Evolutionary conservation across 2,797 vertebrate genomes (phyloP).

Genomic region (Poecilia gillii): DNA sequence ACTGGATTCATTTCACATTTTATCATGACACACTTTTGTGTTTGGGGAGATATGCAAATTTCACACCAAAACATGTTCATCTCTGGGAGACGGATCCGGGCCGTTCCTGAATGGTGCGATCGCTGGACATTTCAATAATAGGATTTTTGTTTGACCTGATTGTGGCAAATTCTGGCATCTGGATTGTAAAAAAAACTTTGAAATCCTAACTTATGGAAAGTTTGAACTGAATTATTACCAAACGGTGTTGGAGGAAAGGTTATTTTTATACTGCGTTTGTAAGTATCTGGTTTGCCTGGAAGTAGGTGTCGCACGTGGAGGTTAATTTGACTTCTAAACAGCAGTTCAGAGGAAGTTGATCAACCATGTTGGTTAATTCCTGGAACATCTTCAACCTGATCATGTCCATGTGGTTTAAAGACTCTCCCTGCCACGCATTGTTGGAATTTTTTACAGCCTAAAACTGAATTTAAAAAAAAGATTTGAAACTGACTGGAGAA

Average conservation of each 20-base stretch:
- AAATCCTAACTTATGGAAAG: neutral
- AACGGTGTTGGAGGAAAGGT: neutral
- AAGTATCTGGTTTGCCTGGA: neutral
- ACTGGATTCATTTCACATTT: neutral
- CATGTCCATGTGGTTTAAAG: too few species aligned
- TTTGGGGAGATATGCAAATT: neutral
- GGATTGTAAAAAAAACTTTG: neutral
- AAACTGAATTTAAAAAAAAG: neutral
- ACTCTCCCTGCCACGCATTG: neutral
- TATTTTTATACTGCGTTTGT: neutral
- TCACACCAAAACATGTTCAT: neutral
- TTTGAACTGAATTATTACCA: neutral
- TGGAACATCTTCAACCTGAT: neutral
- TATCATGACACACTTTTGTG: neutral
- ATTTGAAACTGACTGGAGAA: neutral
- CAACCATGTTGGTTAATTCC: neutral
- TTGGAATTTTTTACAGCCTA: neutral
- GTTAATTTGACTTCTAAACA: constrained; percentile 4
- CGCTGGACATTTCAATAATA: neutral
- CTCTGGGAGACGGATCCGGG: neutral
- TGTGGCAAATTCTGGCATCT: neutral
- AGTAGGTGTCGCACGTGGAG: neutral
- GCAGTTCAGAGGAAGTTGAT: neutral
- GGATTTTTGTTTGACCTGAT: neutral
- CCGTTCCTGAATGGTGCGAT: neutral